Evolutionary conservation across 23 tunicate species (phyloP).

Genomic region (Ciona savignyi): DNA sequence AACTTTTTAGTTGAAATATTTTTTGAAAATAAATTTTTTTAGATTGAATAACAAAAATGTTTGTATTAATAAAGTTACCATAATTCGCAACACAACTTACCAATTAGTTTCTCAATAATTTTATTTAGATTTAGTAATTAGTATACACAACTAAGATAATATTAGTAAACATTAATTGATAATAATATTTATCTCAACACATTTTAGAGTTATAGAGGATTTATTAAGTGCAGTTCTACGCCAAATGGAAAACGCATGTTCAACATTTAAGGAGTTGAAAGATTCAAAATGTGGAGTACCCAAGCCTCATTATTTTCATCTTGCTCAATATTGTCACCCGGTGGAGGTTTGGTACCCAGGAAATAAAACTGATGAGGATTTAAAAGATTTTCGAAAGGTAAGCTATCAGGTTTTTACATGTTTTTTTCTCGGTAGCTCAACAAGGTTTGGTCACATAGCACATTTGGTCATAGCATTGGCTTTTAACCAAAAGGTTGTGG

Average conservation of each 20-base stretch:
- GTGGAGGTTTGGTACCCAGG: constrained; percentile 40
- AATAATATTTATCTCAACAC: no score
- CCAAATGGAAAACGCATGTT: neutral
- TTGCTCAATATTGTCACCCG: constrained; percentile 54
- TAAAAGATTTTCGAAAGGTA: constrained; percentile 35
- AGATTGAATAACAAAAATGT: no score
- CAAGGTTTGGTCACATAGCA: neutral
- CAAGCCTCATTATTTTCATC: constrained; percentile 12
- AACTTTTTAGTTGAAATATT: no score
- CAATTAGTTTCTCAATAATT: no score
- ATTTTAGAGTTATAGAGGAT: neutral
- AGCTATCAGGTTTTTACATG: no score
- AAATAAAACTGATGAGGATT: constrained; percentile 29
- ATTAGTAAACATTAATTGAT: no score
- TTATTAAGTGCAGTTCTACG: neutral
- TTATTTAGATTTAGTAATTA: no score
- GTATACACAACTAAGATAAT: no score
- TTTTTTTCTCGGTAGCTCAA: neutral
- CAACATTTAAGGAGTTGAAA: neutral
- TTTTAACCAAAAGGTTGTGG: no score
- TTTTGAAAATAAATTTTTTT: no score
- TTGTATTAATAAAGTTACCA: no score
- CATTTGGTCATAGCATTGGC: neutral
- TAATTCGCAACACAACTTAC: no score
- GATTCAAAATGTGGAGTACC: constrained; percentile 19